phyloP scores from a whole-genome alignment of 1,140 invertebrate genomes.

The Cydia fagiglandana region DNA sequence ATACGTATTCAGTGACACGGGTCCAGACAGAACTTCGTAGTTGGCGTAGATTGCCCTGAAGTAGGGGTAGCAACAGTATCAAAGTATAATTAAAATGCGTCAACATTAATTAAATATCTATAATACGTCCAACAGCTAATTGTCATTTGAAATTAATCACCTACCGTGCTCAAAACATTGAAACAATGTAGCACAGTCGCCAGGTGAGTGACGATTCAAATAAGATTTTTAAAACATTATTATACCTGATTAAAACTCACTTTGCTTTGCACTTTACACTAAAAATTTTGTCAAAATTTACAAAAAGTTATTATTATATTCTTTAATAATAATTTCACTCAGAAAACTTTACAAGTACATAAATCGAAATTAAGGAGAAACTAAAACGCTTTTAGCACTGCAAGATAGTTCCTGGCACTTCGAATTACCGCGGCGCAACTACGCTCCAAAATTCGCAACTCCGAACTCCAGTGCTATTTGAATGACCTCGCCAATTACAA shows the following conservation, averaged over 20 bases:
- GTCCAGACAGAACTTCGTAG: conserved; percentile 19
- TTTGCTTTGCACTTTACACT: no score
- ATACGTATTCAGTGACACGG: conserved; percentile 15
- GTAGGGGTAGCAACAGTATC: conserved; percentile 13
- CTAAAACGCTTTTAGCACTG: background rate
- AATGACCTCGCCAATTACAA: conserved; percentile 71
- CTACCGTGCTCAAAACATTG: background rate
- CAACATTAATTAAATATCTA: conserved; percentile 15
- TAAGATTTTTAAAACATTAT: background rate
- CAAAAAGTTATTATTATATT: no score
- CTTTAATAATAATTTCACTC: no score
- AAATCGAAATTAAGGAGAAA: no score
- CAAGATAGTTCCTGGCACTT: conserved; percentile 3
- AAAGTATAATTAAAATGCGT: conserved; percentile 6
- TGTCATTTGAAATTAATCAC: conserved; percentile 9
- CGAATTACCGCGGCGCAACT: conserved; percentile 41
- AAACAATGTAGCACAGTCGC: background rate
- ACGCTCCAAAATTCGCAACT: conserved; percentile 53
- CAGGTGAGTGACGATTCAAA: background rate
- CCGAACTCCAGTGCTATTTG: conserved; percentile 47
- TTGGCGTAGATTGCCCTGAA: background rate
- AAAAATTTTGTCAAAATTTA: no score
- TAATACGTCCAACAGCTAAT: conserved; percentile 4
- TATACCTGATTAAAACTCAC: no score
- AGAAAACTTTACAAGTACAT: no score